Evolutionary conservation across 2,797 vertebrate species (phyloP).

Genomic region (Falco peregrinus): DNA sequence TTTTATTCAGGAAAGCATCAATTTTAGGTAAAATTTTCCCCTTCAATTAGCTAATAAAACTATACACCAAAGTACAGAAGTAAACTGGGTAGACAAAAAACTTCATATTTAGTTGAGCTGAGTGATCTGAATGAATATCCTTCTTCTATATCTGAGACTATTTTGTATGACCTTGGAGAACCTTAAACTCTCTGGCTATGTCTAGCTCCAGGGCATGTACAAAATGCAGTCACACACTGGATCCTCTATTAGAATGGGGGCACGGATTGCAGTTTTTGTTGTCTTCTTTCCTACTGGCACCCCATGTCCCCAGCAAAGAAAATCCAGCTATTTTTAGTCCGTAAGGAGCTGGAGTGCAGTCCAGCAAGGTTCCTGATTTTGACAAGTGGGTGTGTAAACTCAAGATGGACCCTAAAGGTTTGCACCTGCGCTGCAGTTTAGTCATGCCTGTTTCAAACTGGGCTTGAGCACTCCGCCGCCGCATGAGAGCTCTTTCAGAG

Average conservation of each 20-base stretch:
- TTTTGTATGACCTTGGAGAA: background rate
- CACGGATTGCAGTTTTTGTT: background rate
- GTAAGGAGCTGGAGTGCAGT: background rate
- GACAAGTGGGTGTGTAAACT: background rate
- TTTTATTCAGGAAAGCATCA: background rate
- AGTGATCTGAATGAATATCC: background rate
- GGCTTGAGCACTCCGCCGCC: background rate
- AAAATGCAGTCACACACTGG: background rate
- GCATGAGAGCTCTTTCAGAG: background rate
- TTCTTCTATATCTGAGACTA: background rate
- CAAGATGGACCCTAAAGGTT: background rate
- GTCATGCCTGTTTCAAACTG: background rate
- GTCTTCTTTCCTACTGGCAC: background rate
- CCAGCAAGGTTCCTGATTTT: background rate
- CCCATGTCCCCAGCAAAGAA: background rate
- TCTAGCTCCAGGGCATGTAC: background rate
- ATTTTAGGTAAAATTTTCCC: background rate
- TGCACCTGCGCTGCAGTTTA: background rate
- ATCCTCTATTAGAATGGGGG: background rate
- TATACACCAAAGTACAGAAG: background rate
- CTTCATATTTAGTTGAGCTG: background rate
- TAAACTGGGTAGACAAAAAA: background rate
- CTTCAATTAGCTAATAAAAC: background rate
- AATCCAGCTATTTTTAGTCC: background rate
- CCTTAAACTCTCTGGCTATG: background rate